Evolutionary conservation across 64 coral and sea anemone species (phyloP).

Genomic region (Acropora tenuis): DNA sequence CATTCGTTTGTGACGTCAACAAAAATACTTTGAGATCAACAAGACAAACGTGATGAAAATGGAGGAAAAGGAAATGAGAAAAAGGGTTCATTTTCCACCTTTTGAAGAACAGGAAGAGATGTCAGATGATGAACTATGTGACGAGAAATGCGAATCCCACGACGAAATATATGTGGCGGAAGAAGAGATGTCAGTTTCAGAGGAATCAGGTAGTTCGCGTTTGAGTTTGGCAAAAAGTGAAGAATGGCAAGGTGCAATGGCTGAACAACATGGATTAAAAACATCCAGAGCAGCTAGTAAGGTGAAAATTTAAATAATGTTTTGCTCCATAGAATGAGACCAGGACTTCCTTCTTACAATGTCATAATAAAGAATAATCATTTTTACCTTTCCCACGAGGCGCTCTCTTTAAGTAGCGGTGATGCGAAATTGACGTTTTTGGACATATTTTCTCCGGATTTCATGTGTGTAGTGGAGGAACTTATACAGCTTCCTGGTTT

Average conservation of each 20-base stretch:
- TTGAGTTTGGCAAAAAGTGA: not conserved
- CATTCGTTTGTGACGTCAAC: slow-evolving; percentile 26
- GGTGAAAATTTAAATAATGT: not conserved
- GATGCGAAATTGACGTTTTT: too few relatives aligned
- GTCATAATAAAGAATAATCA: too few relatives aligned
- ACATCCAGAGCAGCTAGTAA: not conserved
- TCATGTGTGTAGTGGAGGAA: not conserved
- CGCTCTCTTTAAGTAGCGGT: too few relatives aligned
- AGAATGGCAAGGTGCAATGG: not conserved
- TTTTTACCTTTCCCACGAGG: too few relatives aligned
- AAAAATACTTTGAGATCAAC: not conserved
- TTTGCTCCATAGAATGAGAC: too few relatives aligned
- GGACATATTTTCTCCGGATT: too few relatives aligned
- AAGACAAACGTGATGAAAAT: not conserved
- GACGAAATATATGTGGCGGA: not conserved
- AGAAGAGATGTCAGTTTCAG: not conserved
- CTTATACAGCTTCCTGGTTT: too few relatives aligned
- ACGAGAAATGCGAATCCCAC: not conserved
- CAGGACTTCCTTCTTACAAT: too few relatives aligned
- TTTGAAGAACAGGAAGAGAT: not conserved
- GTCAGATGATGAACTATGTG: not conserved
- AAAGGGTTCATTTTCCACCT: not conserved
- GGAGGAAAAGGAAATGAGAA: not conserved
- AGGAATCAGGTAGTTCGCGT: not conserved
- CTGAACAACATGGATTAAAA: slow-evolving; percentile 19